A percentile compares a stretch with the other conserved stretches of the same genome.
These are phyloP conservation scores for Oostethus manadensis DNA, from an alignment of 2,113 vertebrate species.

Conservation along the genomic window DNA sequence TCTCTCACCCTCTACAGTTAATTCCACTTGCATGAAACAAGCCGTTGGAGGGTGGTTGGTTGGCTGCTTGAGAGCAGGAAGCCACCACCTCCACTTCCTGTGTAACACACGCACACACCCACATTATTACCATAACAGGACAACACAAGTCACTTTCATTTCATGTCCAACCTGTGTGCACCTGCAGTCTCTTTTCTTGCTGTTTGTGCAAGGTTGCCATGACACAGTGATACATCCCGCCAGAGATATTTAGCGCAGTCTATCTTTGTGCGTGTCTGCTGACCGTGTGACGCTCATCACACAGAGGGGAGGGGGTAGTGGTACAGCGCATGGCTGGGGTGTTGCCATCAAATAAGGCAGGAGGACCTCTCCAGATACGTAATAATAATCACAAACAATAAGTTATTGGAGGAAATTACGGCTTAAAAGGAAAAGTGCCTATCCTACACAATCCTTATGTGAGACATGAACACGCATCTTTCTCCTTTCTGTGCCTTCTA, in stretches of 20 bases:
- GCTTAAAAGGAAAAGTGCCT: no score
- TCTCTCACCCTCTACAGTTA: slow-evolving; percentile 38
- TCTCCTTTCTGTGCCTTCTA: no score
- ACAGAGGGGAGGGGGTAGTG: no score
- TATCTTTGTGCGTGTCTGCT: not conserved
- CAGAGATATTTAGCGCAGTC: not conserved
- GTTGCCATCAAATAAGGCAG: no score
- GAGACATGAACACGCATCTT: no score
- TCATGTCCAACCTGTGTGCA: slow-evolving; percentile 13
- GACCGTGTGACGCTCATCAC: not conserved
- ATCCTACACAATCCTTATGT: no score
- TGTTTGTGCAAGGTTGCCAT: slow-evolving; percentile 19
- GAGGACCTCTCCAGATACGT: no score
- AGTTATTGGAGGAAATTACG: no score
- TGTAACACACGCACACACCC: not conserved
- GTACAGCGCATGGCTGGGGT: no score
- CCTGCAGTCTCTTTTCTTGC: not conserved
- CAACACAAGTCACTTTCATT: not conserved
- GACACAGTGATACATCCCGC: slow-evolving; percentile 48
- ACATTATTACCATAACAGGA: not conserved
- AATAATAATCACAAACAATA: no score
- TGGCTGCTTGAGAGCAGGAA: slow-evolving; percentile 2
- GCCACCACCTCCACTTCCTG: slow-evolving; percentile 33
- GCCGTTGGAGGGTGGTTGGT: not conserved
- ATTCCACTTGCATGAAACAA: slow-evolving; percentile 77